Evolutionary conservation across 2,888 invertebrate species (phyloP).

Genomic region (Thecocarcelia acutangulata): DNA sequence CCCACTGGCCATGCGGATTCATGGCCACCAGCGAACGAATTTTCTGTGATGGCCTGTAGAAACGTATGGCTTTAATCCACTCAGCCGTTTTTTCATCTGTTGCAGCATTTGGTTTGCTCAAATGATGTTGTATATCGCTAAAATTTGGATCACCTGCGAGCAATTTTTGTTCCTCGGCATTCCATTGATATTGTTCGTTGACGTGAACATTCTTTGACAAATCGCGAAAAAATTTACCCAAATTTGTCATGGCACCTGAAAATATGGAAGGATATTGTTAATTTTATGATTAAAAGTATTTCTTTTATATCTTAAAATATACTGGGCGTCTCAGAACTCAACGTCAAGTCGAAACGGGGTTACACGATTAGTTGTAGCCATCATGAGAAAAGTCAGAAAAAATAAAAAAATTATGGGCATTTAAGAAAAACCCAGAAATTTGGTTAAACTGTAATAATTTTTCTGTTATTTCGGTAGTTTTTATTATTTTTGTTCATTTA

Average conservation of each 20-base stretch:
- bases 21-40: slow-evolving; percentile 84
- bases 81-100: slow-evolving; percentile 75
- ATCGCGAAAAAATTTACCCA: slow-evolving; percentile 79
- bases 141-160: slow-evolving; percentile 78
- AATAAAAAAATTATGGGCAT: no score
- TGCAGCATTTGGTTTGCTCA: slow-evolving; percentile 64
- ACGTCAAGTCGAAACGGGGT: no score
- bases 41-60: slow-evolving; percentile 82
- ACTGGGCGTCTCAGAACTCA: no score
- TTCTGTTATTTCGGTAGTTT: no score
- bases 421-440: no score
- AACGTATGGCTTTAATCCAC: slow-evolving; percentile 81
- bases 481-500: no score
- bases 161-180: slow-evolving; percentile 74
- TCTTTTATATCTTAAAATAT: no score
- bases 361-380: no score
- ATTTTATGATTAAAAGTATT: no score
- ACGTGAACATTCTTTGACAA: slow-evolving; percentile 78
- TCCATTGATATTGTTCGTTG: slow-evolving; percentile 76
- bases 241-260: slow-evolving; percentile 78
- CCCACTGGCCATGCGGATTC: slow-evolving; percentile 82
- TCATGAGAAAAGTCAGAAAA: no score
- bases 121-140: slow-evolving; percentile 73
- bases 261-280: not conserved
- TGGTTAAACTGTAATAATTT: no score